These are phyloP conservation scores for Muscicapa comitata DNA, from an alignment of 2,797 vertebrate genomes.

Conservation along the genomic window DNA sequence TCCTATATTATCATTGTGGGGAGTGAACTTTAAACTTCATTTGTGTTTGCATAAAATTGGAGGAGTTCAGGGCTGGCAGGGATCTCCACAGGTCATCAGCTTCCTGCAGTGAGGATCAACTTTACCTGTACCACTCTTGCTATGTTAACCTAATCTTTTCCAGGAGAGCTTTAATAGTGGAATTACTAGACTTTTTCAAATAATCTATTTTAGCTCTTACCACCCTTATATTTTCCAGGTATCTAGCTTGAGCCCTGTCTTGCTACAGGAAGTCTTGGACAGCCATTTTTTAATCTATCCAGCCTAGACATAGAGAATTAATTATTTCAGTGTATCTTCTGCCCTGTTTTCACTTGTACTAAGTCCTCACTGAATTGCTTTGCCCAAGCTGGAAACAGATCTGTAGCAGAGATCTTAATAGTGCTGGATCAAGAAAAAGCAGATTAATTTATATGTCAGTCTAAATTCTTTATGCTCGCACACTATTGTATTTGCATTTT, in stretches of 20 bases:
- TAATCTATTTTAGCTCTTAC: background rate
- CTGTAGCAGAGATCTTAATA: background rate
- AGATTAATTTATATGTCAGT: background rate
- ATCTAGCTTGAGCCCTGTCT: background rate
- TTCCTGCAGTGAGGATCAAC: background rate
- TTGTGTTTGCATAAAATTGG: background rate
- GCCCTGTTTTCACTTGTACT: background rate
- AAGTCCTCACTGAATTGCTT: background rate
- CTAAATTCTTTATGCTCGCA: background rate
- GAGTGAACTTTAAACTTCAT: background rate
- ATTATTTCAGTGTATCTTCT: background rate
- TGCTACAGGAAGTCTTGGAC: background rate
- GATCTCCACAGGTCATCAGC: background rate
- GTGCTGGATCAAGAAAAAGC: background rate
- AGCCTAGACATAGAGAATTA: background rate
- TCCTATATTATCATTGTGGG: background rate
- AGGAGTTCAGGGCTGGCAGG: background rate
- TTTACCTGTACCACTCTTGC: background rate
- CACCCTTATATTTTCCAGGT: background rate
- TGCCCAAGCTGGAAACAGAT: background rate
- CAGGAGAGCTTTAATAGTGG: background rate
- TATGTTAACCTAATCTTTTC: background rate
- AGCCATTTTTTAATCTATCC: background rate
- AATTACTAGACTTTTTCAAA: background rate
- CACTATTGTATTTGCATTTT: background rate